These are phyloP conservation scores for Holothuria glaberrima DNA, from an alignment of 35 echinoderm and acorn worm species.

Conservation along the genomic window DNA sequence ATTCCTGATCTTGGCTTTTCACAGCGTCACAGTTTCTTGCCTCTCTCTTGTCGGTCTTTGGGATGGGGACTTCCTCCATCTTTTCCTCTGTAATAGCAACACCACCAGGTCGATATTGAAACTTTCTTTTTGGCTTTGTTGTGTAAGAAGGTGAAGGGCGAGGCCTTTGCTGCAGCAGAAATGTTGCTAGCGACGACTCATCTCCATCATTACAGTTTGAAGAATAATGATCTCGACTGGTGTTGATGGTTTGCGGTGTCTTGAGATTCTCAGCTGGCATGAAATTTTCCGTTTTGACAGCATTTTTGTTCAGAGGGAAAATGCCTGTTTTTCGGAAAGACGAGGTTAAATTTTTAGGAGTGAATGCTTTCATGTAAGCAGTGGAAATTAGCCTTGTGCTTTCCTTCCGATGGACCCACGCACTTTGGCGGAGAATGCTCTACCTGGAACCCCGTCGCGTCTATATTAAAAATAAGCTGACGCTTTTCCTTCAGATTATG, in stretches of 20 bases:
- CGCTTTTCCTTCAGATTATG: too few species aligned
- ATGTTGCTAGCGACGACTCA: background rate
- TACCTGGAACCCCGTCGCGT: too few species aligned
- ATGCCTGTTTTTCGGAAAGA: background rate
- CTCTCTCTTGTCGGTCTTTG: background rate
- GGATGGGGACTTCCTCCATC: background rate
- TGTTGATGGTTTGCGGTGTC: background rate
- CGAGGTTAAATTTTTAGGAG: background rate
- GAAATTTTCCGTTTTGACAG: background rate
- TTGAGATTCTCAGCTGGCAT: conserved; percentile 1
- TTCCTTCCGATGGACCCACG: too few species aligned
- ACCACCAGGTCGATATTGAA: conserved; percentile 4
- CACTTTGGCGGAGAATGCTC: too few species aligned
- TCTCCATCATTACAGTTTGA: background rate
- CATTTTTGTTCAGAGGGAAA: background rate
- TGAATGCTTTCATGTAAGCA: background rate
- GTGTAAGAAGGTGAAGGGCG: background rate
- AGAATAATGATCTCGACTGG: background rate
- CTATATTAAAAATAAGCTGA: too few species aligned
- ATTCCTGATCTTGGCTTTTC: background rate
- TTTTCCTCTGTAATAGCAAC: conserved; percentile 26
- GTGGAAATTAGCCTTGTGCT: background rate
- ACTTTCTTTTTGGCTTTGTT: background rate
- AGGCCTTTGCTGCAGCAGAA: background rate
- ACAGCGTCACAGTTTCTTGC: background rate